Base-by-base conservation (phyloP, 2,797 vertebrate species). In the Oreochromis grahami region DNA sequence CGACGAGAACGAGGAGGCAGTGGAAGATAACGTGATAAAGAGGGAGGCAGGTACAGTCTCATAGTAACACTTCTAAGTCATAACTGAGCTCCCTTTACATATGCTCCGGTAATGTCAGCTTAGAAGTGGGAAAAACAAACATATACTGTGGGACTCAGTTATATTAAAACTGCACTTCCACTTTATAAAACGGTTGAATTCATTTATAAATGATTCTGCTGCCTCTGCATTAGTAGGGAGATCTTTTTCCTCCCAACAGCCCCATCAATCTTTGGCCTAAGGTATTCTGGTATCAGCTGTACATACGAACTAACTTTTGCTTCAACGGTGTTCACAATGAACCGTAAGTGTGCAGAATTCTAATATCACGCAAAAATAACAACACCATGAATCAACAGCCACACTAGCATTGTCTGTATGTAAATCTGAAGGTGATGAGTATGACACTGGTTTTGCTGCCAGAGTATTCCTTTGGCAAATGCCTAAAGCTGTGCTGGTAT, bases 1-100 rank as follows among this genome's bases (percentile, higher is more conserved):
- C 8, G n/a, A 87, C 13, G 82, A 90, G 79, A 81, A 86, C 58
- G 81, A 74, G 68, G 72, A 78, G 34, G 87, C 87, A 88, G 78
- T 6, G 70, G 87, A 48, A 83, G 58, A 84, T 81, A 77, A 48
- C 68, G 26, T 48, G 82, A 87, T 56, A 50, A 52, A 80, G 41
- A 72, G 26, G 50, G 29, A 34, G 74, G 52, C 56, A 38, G 58
- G 56, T 48, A 21, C 8, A 11, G 72, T 56, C 65, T 79, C 34
- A 34, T 26, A 53, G 80, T 65, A 34, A 88, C 87, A 63, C 55
- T 63, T 78, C 21, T 32, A 77, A 84, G 85, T 90, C 76, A 48
- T 72, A 88, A 55, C 78, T 32, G 56, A 86, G 90, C 83, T 80
- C 80, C 41, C 13, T 89, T 85, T 77, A 80, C 12, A 82, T 82